Conservation (phyloP, 2,888 invertebrate species). For the Drosophila macrothrix region DNA sequence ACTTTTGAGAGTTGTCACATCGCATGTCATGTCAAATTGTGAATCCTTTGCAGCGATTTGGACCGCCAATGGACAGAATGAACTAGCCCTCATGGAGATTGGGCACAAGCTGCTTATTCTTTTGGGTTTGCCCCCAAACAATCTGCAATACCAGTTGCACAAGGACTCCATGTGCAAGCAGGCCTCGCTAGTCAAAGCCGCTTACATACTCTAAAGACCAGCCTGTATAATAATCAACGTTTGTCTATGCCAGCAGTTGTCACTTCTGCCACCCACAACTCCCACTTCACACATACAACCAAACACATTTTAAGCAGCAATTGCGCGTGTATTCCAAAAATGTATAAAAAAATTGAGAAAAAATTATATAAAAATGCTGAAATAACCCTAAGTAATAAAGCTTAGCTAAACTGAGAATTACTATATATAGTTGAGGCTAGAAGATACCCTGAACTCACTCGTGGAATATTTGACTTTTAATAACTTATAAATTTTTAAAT, state of each 20-base stretch:
- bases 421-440: neutral
- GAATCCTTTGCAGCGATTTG: slow-evolving; percentile 88
- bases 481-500: neutral
- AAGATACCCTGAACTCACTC: neutral
- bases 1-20: neutral
- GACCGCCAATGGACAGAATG: slow-evolving; percentile 93
- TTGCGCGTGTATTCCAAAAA: slow-evolving; percentile 62
- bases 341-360: slow-evolving; percentile 25
- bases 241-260: slow-evolving; percentile 18
- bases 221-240: slow-evolving; percentile 18
- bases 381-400: neutral
- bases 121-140: slow-evolving; percentile 88
- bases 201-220: slow-evolving; percentile 70
- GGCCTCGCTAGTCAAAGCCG: slow-evolving; percentile 90
- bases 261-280: neutral
- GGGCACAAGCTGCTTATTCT: slow-evolving; percentile 94
- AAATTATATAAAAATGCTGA: neutral
- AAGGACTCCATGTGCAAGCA: slow-evolving; percentile 93
- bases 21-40: neutral
- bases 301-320: neutral
- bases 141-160: slow-evolving; percentile 90
- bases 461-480: too few relatives aligned
- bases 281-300: neutral
- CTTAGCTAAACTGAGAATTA: neutral
- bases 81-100: slow-evolving; percentile 92